Conservation (phyloP, 2,888 invertebrate species). For the Plemyria rubiginata region DNA sequence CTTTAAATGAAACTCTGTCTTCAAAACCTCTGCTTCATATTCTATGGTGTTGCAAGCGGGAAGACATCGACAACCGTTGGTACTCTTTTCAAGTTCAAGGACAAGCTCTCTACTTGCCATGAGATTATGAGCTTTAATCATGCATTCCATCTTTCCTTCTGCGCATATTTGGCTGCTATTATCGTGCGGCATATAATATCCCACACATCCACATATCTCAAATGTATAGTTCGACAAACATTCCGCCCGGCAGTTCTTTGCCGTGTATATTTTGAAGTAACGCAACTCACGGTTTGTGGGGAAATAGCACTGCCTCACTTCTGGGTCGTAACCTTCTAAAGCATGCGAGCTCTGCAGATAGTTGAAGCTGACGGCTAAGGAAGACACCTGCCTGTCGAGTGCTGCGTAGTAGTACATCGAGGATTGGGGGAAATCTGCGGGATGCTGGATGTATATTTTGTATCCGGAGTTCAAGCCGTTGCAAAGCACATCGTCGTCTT, state of each 20-base stretch:
- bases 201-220: slow-evolving; percentile 51
- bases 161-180: slow-evolving; percentile 29
- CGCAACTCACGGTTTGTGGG: slow-evolving; percentile 43
- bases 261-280: slow-evolving; percentile 60
- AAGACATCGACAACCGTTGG: slow-evolving; percentile 44
- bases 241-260: slow-evolving; percentile 58
- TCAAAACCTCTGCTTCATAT: slow-evolving; percentile 87
- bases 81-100: slow-evolving; percentile 2
- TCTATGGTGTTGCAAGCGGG: slow-evolving; percentile 83
- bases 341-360: slow-evolving; percentile 39
- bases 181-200: slow-evolving; percentile 57
- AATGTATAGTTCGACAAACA: slow-evolving; percentile 57
- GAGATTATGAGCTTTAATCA: slow-evolving; percentile 4
- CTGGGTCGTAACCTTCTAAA: slow-evolving; percentile 44
- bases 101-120: slow-evolving; percentile 13
- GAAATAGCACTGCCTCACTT: slow-evolving; percentile 60
- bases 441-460: slow-evolving; percentile 58
- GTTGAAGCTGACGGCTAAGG: slow-evolving; percentile 55
- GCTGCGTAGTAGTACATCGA: slow-evolving; percentile 27
- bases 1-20: slow-evolving; percentile 79
- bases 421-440: slow-evolving; percentile 51
- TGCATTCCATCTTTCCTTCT: background rate
- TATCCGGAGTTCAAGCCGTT: slow-evolving; percentile 29
- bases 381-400: slow-evolving; percentile 48
- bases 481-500: slow-evolving; percentile 36